Conservation (phyloP, 2,113 vertebrate species). For the Rhodinocichla rosea region DNA sequence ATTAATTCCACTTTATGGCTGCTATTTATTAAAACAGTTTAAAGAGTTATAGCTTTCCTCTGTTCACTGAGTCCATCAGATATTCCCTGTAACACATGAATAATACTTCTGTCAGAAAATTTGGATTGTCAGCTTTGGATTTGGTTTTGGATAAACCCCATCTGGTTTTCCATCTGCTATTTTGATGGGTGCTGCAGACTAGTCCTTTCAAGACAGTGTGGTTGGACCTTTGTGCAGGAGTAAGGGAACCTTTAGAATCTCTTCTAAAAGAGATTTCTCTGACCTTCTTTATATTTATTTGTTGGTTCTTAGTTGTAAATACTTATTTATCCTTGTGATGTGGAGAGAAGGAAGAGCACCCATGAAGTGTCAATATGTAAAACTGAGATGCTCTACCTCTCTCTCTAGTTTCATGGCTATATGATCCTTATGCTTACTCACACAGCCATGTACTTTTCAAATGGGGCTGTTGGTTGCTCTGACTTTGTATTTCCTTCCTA, state of each 20-base stretch:
- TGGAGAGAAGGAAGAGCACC: neutral
- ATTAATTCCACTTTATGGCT: neutral
- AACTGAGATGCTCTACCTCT: neutral
- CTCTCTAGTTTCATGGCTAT: neutral
- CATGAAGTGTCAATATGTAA: neutral
- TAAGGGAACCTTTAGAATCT: neutral
- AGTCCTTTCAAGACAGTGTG: neutral
- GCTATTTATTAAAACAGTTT: neutral
- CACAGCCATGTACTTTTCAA: neutral
- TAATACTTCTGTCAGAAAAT: neutral
- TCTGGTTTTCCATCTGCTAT: neutral
- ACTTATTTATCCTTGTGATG: neutral
- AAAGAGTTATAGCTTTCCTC: neutral
- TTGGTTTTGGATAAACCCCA: neutral
- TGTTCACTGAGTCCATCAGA: neutral
- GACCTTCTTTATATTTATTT: neutral
- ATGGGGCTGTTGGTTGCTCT: neutral
- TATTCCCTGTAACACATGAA: neutral
- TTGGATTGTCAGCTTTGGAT: neutral
- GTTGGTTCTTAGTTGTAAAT: neutral
- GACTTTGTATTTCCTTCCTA: neutral
- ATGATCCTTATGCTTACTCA: neutral
- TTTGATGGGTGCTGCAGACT: neutral
- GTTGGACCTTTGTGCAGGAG: neutral
- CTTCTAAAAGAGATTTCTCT: neutral